Percentiles rank a stretch among this genome's conserved stretches.
These are phyloP conservation scores for Paracyclopina nana DNA, from an alignment of 1,140 invertebrate genomes.

Conservation along the genomic window DNA sequence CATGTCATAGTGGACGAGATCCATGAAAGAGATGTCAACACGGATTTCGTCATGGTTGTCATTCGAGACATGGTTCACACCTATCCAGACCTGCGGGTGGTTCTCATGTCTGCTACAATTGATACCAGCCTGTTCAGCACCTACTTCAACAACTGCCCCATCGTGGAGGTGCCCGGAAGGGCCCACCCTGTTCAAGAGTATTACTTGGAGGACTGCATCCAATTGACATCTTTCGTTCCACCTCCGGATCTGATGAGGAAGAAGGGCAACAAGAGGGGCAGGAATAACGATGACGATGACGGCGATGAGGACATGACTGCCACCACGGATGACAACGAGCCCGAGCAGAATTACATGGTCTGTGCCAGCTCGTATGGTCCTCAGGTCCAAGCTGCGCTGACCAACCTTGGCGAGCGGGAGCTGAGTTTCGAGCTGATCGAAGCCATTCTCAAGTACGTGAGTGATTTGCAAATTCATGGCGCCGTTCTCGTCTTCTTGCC, in stretches of 20 bases:
- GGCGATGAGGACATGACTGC: no score
- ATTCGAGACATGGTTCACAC: slow-evolving; percentile 74
- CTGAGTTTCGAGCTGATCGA: slow-evolving; percentile 80
- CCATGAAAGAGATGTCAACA: slow-evolving; percentile 88
- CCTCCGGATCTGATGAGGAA: slow-evolving; percentile 34
- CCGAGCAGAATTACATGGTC: slow-evolving; percentile 20
- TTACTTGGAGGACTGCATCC: slow-evolving; percentile 70
- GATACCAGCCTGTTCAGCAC: slow-evolving; percentile 68
- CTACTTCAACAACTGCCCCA: slow-evolving; percentile 77
- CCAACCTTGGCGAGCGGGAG: slow-evolving; percentile 62
- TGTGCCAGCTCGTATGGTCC: slow-evolving; percentile 25
- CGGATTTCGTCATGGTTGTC: slow-evolving; percentile 84
- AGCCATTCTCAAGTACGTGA: slow-evolving; percentile 52
- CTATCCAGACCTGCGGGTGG: slow-evolving; percentile 61
- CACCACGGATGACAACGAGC: slow-evolving; percentile 34
- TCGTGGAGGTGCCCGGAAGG: slow-evolving; percentile 53
- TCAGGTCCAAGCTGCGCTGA: slow-evolving; percentile 46
- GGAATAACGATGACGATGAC: slow-evolving; percentile 41
- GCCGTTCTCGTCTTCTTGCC: slow-evolving; percentile 79
- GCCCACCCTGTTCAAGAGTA: slow-evolving; percentile 63
- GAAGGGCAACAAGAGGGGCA: slow-evolving; percentile 24
- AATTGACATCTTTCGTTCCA: slow-evolving; percentile 57
- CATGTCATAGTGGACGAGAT: slow-evolving; percentile 92
- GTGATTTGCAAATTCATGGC: slow-evolving; percentile 44
- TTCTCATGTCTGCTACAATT: slow-evolving; percentile 94